Evolutionary conservation across 1,140 invertebrate species (phyloP).

Genomic region (Helicoverpa zea): DNA sequence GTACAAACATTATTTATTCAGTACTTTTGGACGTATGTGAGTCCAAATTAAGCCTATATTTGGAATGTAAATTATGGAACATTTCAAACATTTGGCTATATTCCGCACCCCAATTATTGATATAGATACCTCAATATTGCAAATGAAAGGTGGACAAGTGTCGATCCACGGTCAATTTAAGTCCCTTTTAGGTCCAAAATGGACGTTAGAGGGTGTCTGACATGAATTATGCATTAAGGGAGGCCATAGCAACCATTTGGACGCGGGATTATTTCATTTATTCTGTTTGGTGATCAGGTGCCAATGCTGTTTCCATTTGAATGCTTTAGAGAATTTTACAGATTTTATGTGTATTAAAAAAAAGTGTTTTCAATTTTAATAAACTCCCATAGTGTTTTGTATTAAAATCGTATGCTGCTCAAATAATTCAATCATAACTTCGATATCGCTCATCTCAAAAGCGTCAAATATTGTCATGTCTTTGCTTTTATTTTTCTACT

Average conservation of each 20-base stretch:
- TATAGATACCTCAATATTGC: slow-evolving; percentile 60
- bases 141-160: slow-evolving; percentile 60
- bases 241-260: slow-evolving; percentile 62
- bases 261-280: slow-evolving; percentile 67
- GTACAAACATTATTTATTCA: slow-evolving; percentile 64
- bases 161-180: slow-evolving; percentile 70
- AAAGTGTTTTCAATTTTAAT: background rate
- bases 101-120: slow-evolving; percentile 55
- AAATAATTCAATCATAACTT: too few relatives aligned
- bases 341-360: background rate
- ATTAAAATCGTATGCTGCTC: too few relatives aligned
- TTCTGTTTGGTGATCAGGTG: slow-evolving; percentile 47
- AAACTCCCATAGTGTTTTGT: background rate
- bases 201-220: slow-evolving; percentile 58
- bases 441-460: too few relatives aligned
- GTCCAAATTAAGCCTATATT: slow-evolving; percentile 34
- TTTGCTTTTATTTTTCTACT: background rate
- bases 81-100: background rate
- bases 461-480: background rate
- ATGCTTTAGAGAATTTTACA: background rate
- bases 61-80: slow-evolving; percentile 4
- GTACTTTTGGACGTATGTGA: slow-evolving; percentile 49
- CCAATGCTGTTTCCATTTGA: background rate
- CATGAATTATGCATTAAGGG: slow-evolving; percentile 81
- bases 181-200: slow-evolving; percentile 63